These are phyloP conservation scores for Creontiades dilutus DNA, from an alignment of 2,888 invertebrate genomes.

Conservation along the genomic window DNA sequence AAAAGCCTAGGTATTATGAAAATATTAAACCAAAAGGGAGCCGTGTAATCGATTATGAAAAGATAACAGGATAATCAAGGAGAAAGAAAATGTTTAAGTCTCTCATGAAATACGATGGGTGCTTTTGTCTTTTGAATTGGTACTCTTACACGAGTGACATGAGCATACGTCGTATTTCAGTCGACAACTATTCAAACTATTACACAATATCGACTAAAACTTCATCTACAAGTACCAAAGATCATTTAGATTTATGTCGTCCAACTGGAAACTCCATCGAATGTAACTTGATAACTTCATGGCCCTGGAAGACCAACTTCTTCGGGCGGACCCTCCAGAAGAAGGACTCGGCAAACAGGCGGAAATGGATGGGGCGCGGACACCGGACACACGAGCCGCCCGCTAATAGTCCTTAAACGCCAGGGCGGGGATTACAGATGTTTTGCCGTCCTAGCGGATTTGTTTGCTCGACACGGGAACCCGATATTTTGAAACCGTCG, in stretches of 20 bases:
- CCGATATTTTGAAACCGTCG: conserved; percentile 12
- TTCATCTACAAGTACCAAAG: not conserved
- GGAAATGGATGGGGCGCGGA: conserved; percentile 53
- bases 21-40: no score
- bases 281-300: not conserved
- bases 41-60: no score
- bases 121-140: no score
- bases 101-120: no score
- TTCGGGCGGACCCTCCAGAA: not conserved
- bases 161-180: no score
- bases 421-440: conserved; percentile 61
- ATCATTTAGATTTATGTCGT: not conserved
- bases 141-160: no score
- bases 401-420: conserved; percentile 63
- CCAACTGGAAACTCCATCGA: not conserved
- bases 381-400: conserved; percentile 55
- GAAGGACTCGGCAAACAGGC: not conserved
- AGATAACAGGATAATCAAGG: no score
- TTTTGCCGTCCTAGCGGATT: conserved; percentile 42
- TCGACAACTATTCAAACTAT: no score
- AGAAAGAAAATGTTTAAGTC: no score
- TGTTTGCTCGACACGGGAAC: conserved; percentile 56
- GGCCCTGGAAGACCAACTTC: not conserved
- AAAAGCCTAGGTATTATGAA: no score
- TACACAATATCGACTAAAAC: no score